Evolutionary conservation across 2,797 vertebrate species (phyloP).

Genomic region (Oreortyx pictus): DNA sequence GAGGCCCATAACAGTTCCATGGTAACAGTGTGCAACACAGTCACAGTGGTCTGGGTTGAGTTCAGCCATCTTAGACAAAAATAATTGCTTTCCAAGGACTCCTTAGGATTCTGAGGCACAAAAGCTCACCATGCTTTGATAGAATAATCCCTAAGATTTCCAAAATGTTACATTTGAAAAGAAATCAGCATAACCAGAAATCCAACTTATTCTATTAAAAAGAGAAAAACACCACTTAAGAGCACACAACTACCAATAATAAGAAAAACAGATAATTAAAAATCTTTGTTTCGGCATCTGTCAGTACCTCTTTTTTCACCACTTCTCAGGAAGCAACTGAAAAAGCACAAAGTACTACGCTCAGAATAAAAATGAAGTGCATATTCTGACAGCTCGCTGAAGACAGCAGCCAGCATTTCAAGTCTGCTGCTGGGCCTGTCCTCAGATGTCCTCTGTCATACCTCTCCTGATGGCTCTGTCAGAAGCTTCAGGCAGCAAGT

Average conservation of each 20-base stretch:
- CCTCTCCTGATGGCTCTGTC: background rate
- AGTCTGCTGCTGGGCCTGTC: background rate
- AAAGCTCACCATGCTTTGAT: background rate
- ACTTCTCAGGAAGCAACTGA: background rate
- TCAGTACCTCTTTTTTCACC: background rate
- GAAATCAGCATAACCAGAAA: background rate
- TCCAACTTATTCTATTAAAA: background rate
- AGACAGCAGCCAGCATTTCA: background rate
- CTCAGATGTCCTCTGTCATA: background rate
- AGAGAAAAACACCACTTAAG: background rate
- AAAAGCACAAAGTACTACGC: fast-evolving
- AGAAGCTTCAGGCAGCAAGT: background rate
- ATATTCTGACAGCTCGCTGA: background rate
- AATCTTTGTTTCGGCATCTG: background rate
- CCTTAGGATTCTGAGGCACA: background rate
- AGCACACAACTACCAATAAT: background rate
- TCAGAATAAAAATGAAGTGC: background rate
- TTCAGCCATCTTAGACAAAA: background rate
- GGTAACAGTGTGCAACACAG: background rate
- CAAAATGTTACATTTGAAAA: background rate
- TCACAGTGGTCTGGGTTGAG: background rate
- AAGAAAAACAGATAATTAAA: background rate
- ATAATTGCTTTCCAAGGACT: background rate
- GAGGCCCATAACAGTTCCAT: background rate
- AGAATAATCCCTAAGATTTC: background rate